A percentile compares a stretch with the other conserved stretches of the same genome.
phyloP scores from a whole-genome alignment of 1,140 invertebrate genomes.

The Orchestia grillus region DNA sequence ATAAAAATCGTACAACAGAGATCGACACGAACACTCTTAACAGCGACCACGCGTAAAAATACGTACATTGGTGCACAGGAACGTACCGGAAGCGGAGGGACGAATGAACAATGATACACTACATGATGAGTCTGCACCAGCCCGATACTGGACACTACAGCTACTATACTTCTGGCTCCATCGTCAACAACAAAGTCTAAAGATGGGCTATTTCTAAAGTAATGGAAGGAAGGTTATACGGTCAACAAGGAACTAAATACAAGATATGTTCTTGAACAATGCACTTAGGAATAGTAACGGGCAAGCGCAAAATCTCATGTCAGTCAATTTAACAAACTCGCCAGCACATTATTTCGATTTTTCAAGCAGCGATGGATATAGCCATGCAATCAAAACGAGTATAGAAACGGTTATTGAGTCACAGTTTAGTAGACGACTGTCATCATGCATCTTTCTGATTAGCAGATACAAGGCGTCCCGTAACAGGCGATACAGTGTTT shows the following conservation, averaged over 20 bases:
- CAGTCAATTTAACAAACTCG: background rate
- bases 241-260: constrained; percentile 47
- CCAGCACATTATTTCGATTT: background rate
- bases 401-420: background rate
- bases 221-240: constrained; percentile 30
- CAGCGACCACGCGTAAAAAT: background rate
- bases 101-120: background rate
- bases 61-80: background rate
- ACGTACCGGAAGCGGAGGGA: background rate
- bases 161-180: background rate
- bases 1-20: background rate
- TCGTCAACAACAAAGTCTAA: background rate
- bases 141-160: background rate
- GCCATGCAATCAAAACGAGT: background rate
- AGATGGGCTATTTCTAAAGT: constrained; percentile 11
- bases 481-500: background rate
- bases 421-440: background rate
- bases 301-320: constrained; percentile 9
- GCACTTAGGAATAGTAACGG: constrained; percentile 28
- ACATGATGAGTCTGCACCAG: constrained; percentile 17
- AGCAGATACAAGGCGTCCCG: background rate
- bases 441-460: background rate
- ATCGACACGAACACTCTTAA: background rate
- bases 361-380: background rate
- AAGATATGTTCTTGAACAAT: constrained; percentile 46